phyloP scores from a whole-genome alignment of 2,797 vertebrate genomes.

The Xerus rutilus region DNA sequence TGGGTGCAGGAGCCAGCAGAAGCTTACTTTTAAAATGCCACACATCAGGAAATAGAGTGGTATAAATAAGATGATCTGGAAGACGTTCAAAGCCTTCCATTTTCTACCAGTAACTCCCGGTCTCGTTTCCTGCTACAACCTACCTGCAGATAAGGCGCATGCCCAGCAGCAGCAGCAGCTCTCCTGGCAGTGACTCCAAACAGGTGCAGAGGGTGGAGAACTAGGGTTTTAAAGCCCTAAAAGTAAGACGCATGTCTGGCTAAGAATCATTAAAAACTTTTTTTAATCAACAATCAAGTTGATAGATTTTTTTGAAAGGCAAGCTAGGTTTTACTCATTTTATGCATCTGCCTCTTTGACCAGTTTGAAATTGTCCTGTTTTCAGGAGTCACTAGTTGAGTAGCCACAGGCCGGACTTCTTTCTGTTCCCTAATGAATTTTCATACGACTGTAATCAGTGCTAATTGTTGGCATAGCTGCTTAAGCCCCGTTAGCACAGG shows the following conservation, averaged over 20 bases:
- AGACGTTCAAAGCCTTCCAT: neutral
- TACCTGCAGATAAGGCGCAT: neutral
- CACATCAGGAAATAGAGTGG: neutral
- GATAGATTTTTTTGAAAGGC: neutral
- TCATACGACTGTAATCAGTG: constrained; percentile 47
- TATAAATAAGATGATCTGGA: neutral
- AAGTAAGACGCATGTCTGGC: neutral
- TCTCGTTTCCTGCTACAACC: neutral
- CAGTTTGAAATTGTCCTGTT: no score
- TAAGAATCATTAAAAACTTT: neutral
- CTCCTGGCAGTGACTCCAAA: neutral
- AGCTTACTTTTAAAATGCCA: neutral
- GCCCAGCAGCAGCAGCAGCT: neutral
- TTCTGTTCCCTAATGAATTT: constrained; percentile 53
- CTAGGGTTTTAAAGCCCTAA: neutral
- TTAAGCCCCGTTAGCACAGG: neutral
- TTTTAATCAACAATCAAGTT: neutral
- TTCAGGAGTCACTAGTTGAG: no score
- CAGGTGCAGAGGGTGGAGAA: neutral
- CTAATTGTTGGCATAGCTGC: neutral
- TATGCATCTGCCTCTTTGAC: no score
- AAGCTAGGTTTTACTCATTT: neutral
- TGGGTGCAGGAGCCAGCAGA: neutral
- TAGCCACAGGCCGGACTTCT: constrained; percentile 36
- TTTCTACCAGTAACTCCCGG: neutral